Base-by-base conservation (phyloP, 2,113 vertebrate genomes). In the Nyctibius bracteatus region DNA sequence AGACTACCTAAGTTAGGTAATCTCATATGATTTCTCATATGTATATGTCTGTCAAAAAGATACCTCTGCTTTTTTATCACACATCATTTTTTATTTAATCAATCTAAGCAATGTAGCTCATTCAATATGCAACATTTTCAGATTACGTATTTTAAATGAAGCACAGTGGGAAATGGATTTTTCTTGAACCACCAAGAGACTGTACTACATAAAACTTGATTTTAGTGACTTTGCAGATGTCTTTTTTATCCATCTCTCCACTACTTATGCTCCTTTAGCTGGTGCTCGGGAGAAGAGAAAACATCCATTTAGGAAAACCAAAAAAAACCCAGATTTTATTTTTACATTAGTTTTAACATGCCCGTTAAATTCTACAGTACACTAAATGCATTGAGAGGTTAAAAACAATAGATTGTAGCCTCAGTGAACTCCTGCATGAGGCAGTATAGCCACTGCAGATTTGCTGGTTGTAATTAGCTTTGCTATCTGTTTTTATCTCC, bases 351-450 rank as follows among this genome's bases (percentile, higher is more conserved):
- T 74, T 79, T 96, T 94, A 93, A 86, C 71, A 74, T 59, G 61
- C 18, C 15, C 14, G 72, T 97, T 91, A 97, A 97, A 95, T 83
- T 83, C 35, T 93, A 84, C 3, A 2, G 35, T 74, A 82, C 71
- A 67, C 43, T 74, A 84, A 94, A 81, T 73, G 68, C 71, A 96
- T 51, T 72, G 39, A 90, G 54, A 78, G 15, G 79, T 90, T 95
- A 67, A 97, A 98, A 97, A 95, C 44, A 93, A 86, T 43, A 74
- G 44, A 39, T 96, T 90, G 51, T 79, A 95, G 70, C 61, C 84
- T 95, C 77, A 58, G 78, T 81, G 83, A 71, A 95, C 71, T 97
- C 81, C 86, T 91, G 74, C 66, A 89, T 4, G 12, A 95, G 79
- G 70, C 66, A 74, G 49, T 84, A 91, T 55, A 92, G 59, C 84